Conservation (phyloP, 2,797 vertebrate genomes). For the Rhinogobio ventralis region DNA sequence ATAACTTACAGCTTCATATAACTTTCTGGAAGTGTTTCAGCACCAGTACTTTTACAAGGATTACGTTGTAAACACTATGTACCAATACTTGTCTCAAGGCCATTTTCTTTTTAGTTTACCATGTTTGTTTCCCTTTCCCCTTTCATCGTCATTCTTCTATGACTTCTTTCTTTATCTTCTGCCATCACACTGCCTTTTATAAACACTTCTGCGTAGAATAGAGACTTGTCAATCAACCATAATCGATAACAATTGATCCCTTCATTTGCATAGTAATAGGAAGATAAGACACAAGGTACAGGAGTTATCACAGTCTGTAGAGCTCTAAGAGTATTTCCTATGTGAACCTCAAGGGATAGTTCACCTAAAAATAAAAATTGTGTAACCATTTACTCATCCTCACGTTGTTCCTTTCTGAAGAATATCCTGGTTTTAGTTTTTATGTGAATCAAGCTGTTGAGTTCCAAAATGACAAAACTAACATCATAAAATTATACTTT, state of each 20-base stretch:
- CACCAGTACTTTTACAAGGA: not conserved
- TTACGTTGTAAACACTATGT: not conserved
- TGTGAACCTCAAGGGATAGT: not conserved
- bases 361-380: not conserved
- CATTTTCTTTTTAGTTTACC: not conserved
- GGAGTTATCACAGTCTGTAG: not conserved
- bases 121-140: not conserved
- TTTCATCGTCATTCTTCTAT: not conserved
- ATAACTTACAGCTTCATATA: conserved; percentile 1
- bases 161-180: not conserved
- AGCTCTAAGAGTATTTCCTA: not conserved
- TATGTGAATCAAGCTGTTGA: not conserved
- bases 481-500: not conserved
- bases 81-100: not conserved
- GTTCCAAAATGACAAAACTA: not conserved
- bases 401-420: not conserved
- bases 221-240: not conserved
- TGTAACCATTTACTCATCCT: not conserved
- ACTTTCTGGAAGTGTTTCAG: not conserved
- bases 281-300: not conserved
- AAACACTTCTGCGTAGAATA: not conserved
- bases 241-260: conserved; percentile 11
- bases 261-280: conserved; percentile 43
- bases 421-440: not conserved
- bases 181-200: not conserved